A percentile compares a stretch with the other conserved stretches of the same genome.
Conservation (phyloP, 2,113 vertebrate species). For the Oreocharis arfaki region DNA sequence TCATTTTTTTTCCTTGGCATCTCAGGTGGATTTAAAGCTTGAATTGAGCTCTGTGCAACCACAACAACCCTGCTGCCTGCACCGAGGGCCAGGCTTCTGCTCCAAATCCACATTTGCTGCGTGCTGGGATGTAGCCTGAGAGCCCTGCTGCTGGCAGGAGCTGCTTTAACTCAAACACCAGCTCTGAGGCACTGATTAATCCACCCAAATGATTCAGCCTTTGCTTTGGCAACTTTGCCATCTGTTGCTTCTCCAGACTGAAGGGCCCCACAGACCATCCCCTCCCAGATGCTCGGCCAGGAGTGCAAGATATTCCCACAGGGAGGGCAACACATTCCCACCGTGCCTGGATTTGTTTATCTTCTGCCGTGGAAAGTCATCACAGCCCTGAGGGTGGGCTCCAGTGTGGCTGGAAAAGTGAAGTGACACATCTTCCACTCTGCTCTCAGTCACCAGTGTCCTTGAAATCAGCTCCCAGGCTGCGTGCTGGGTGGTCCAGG, state of each 20-base stretch:
- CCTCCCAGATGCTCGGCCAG: neutral
- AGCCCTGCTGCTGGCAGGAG: neutral
- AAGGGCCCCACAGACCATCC: neutral
- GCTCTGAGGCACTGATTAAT: neutral
- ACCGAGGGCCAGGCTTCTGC: neutral
- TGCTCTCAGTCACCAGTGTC: neutral
- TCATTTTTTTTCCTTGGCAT: neutral
- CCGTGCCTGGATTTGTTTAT: neutral
- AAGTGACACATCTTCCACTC: neutral
- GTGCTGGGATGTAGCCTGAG: neutral
- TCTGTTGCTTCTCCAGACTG: neutral
- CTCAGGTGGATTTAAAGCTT: neutral
- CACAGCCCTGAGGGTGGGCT: rapidly evolving
- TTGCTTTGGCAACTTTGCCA: neutral
- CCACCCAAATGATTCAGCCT: neutral
- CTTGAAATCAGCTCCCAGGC: neutral
- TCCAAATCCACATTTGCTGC: rapidly evolving
- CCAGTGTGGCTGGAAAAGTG: neutral
- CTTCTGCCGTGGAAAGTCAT: neutral
- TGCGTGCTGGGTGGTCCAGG: rapidly evolving
- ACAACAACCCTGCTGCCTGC: neutral
- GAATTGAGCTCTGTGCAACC: neutral
- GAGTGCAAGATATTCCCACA: neutral
- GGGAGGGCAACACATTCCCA: neutral
- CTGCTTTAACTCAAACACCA: neutral